Evolutionary conservation across 2,797 vertebrate species (phyloP), one percentile per base, ranked within the genome.

Genomic region (Melanotaenia parkinsoni): DNA sequence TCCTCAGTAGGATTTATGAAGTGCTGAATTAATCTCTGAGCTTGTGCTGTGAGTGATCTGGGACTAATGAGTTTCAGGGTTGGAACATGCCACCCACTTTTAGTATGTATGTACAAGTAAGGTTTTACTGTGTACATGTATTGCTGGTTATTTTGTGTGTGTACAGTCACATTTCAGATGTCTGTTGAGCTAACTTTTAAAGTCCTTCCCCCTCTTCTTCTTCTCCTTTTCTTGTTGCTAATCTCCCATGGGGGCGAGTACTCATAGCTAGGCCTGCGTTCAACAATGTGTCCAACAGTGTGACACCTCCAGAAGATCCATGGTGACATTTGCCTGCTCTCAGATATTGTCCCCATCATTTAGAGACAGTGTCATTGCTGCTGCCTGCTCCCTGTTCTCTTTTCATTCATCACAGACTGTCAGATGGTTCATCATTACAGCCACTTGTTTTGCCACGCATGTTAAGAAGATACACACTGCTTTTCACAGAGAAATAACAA

Each of bases 231-330:
- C 26, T 0, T 80, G 73, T 79, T 69, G 20, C 72, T 70, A 63
- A 0, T 68, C 64, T 85, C 81, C 80, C 78, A 22, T 24, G 78
- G 67, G 86, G 47, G 50, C 2, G 57, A 79, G 77, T 22, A 73
- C 75, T 81, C 28, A 38, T 16, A 26, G 12, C 69, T 58, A 18
- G 86, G 82, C 59, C 37, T 72, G 58, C 67, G 69, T 78, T 84
- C 82, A 58, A 71, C 72, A 75, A 51, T 73, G 66, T 75, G 78
- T 85, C 84, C 81, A 57, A 70, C 70, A 74, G 53, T 20, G 43
- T 86, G 91, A 92, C 87, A 90, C 88, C 77, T 81, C 74, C 71
- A 67, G 38, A 90, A 88, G 90, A 92, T 90, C 82, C 88, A 93
- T 54, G 82, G 82, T n/a, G 74, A 91, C 92, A 87, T 90, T 87